Conservation (phyloP, 2,797 vertebrate species). For the Propithecus deckenii region DNA sequence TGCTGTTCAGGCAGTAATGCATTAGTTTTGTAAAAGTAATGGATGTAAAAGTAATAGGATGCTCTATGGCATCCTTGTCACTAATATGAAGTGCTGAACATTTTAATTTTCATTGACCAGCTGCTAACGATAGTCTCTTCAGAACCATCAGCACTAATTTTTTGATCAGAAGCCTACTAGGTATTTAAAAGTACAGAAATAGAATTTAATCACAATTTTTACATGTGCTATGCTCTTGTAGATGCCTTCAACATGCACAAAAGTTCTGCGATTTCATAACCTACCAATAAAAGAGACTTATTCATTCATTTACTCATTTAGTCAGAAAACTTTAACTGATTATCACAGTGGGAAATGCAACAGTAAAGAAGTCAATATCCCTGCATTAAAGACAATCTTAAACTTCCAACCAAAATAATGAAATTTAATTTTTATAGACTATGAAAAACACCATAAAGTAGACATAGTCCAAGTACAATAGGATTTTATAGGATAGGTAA, state of each 20-base stretch:
- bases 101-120: conserved; percentile 14
- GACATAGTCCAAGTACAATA: background rate
- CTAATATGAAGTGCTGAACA: background rate
- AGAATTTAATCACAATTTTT: background rate
- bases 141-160: background rate
- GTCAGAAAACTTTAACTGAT: background rate
- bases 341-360: background rate
- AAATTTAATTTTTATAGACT: background rate
- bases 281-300: background rate
- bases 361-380: background rate
- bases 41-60: background rate
- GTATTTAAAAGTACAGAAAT: conserved; percentile 42
- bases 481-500: background rate
- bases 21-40: background rate
- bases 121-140: background rate
- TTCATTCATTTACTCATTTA: background rate
- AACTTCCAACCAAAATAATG: background rate
- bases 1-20: background rate
- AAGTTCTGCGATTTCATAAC: background rate
- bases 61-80: background rate
- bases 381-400: background rate
- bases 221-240: background rate
- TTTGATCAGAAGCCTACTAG: background rate
- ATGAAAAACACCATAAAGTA: background rate
- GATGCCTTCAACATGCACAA: background rate